Conservation (phyloP, 2,797 vertebrate genomes). For the Schizopygopsis pylzovi region DNA sequence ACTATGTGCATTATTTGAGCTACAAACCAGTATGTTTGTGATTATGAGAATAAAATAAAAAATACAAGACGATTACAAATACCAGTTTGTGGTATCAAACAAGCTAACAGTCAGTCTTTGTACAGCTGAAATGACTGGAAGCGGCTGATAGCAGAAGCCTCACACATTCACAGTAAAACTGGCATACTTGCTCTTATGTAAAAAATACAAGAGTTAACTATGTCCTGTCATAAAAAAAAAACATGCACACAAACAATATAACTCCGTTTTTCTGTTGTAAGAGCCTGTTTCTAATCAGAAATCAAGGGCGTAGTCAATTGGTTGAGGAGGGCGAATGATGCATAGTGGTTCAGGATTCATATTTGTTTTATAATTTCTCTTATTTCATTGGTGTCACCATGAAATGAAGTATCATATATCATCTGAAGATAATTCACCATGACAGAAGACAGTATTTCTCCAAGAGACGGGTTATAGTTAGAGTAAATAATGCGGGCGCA, state of each 20-base stretch:
- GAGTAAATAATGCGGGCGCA: constrained; percentile 38
- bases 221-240: neutral
- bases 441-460: constrained; percentile 42
- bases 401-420: constrained; percentile 4
- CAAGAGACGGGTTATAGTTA: constrained; percentile 51
- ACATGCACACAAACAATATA: neutral
- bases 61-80: neutral
- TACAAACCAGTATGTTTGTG: neutral
- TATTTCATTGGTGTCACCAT: constrained; percentile 7
- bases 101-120: neutral
- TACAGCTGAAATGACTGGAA: neutral
- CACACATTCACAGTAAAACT: neutral
- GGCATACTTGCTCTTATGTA: no score
- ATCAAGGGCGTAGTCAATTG: neutral
- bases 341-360: neutral
- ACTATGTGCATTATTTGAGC: neutral
- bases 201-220: neutral
- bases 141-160: neutral
- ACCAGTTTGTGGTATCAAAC: neutral
- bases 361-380: constrained; percentile 28
- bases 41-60: neutral
- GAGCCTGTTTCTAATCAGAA: constrained; percentile 15
- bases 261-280: neutral
- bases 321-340: no score
- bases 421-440: constrained; percentile 41